Evolutionary conservation across 2,888 invertebrate species (phyloP), one percentile per base, ranked within the genome.

Genomic region (Caenorhabditis angaria): DNA sequence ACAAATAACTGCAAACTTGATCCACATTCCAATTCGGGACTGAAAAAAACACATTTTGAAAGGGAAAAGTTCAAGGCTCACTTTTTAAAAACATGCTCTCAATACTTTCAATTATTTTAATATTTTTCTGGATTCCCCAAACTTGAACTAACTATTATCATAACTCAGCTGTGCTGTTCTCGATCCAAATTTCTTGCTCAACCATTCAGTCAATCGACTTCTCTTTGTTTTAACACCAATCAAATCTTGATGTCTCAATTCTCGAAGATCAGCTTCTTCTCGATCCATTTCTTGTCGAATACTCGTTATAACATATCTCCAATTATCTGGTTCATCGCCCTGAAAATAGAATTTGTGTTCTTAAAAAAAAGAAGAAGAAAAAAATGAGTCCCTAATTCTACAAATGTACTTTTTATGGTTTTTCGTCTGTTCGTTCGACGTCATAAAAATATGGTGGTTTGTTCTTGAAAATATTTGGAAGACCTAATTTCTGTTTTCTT

Each of bases 1-100:
- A 94, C 77, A 97, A 89, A 96, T 97, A 97, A 10, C 91, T 90
- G 63, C 93, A 93, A 1, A 97, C 95, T 88, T 97, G 95, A 62
- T 92, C 92, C 10, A 93, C 92, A 35, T 93, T 93, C 97, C 97
- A 97, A 59, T 88, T 88, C 27, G 88, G 61, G 22, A 83, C 82
- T 72, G 76, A 50, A 77, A 65, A 53, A 14, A 10, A 22, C 27
- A 48, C 47, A 61, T 5, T 35, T 22, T 28, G 28, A 28, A 12
- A 28, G 12, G 24, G 14, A 50, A 60, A 50, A 50, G 50, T 20
- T 60, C 14, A 5, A 51, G 20, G 12, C 18, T 41, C 41, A 14
- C 10, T 32, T 32, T 32, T 32, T 5, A n/a, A n/a, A n/a, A n/a
- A n/a, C n/a, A n/a, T n/a, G n/a, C n/a, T n/a, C n/a, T n/a, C n/a